A percentile compares a stretch with the other conserved stretches of the same genome.
Evolutionary conservation across 2,113 vertebrate genomes (phyloP).

Genomic region (Plestiodon gilberti): DNA sequence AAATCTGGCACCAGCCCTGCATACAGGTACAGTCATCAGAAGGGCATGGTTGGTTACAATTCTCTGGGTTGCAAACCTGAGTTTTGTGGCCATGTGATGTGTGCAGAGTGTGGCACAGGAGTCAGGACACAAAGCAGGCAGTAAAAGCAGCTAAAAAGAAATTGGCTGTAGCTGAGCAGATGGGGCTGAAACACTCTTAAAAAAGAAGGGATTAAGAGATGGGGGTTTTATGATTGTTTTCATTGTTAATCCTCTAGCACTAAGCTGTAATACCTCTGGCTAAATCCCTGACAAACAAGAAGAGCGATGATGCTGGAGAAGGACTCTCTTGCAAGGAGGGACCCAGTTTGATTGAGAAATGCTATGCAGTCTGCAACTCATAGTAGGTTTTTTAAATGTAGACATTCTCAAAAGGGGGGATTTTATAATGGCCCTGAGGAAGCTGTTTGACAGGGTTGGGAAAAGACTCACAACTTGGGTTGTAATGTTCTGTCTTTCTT

Average conservation of each 20-base stretch:
- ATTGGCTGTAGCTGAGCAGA: background rate
- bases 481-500: no score
- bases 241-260: slow-evolving; percentile 2
- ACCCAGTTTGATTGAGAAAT: background rate
- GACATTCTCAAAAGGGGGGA: background rate
- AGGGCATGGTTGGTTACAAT: background rate
- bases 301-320: background rate
- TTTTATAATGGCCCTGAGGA: background rate
- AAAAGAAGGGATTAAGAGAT: slow-evolving; percentile 4
- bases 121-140: background rate
- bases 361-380: background rate
- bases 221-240: slow-evolving; percentile 19
- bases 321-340: background rate
- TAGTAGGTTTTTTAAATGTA: background rate
- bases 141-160: background rate
- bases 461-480: no score
- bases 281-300: background rate
- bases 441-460: no score
- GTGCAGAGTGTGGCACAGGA: background rate
- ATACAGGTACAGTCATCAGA: background rate
- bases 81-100: no score
- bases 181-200: background rate
- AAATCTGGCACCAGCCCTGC: no score
- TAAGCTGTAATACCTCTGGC: slow-evolving; percentile 5
- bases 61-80: background rate